These are phyloP conservation scores for Pogonognathellus flavescens DNA, from an alignment of 1,140 invertebrate species.

Conservation along the genomic window DNA sequence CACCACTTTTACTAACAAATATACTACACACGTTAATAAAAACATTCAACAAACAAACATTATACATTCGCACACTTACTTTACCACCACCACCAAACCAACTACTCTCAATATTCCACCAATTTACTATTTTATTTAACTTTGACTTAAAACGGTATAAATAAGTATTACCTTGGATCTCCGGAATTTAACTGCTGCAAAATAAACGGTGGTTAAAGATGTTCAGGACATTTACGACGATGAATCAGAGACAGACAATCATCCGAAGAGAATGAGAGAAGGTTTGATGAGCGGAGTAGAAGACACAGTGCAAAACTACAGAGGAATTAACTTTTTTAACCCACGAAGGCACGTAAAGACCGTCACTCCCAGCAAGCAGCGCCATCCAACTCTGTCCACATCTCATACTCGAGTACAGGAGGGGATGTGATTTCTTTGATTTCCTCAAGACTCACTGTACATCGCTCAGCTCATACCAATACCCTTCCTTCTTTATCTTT, in stretches of 20 bases:
- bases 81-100: no score
- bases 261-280: no score
- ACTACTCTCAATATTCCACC: no score
- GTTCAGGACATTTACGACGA: background rate
- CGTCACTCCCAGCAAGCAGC: conserved; percentile 34
- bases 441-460: conserved; percentile 21
- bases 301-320: conserved; percentile 5
- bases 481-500: background rate
- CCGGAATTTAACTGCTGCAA: no score
- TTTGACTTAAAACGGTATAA: no score
- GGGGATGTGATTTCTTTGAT: background rate
- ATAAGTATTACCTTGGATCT: no score
- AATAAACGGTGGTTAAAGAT: background rate
- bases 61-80: no score
- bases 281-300: background rate
- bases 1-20: background rate
- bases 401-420: background rate
- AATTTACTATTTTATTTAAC: no score
- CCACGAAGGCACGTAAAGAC: conserved; percentile 18
- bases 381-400: conserved; percentile 24
- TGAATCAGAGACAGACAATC: background rate
- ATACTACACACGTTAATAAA: no score
- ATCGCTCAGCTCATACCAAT: conserved; percentile 1
- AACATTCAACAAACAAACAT: no score
- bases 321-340: background rate